Evolutionary conservation across 2,113 vertebrate genomes (phyloP).

Genomic region (Pangasianodon hypophthalmus): DNA sequence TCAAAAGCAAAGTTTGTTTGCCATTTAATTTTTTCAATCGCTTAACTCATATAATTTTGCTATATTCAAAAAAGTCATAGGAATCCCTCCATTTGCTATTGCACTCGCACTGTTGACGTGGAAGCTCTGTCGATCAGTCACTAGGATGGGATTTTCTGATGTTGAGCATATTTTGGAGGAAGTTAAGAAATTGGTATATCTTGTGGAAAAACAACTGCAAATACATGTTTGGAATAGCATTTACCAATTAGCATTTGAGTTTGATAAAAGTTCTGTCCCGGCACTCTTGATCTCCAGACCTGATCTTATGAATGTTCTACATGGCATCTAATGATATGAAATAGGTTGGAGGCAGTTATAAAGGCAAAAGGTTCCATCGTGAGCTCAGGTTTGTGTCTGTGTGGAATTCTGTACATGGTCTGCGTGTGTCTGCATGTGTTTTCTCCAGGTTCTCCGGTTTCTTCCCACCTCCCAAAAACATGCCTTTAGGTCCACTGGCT

Average conservation of each 20-base stretch:
- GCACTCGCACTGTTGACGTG: no score
- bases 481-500: neutral
- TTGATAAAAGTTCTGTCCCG: neutral
- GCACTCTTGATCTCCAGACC: neutral
- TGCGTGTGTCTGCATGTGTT: neutral
- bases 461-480: neutral
- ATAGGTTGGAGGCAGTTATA: neutral
- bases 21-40: no score
- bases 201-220: neutral
- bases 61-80: no score
- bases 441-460: neutral
- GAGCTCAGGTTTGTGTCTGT: neutral
- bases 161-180: neutral
- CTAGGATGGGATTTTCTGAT: neutral
- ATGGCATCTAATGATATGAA: neutral
- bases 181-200: neutral
- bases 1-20: no score
- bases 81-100: no score
- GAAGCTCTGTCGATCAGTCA: neutral
- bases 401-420: neutral
- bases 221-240: neutral
- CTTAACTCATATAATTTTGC: no score
- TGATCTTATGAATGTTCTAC: neutral
- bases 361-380: neutral
- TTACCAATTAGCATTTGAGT: neutral